These are phyloP conservation scores for Brevimyrus niger DNA, from an alignment of 2,113 vertebrate species.

Conservation along the genomic window DNA sequence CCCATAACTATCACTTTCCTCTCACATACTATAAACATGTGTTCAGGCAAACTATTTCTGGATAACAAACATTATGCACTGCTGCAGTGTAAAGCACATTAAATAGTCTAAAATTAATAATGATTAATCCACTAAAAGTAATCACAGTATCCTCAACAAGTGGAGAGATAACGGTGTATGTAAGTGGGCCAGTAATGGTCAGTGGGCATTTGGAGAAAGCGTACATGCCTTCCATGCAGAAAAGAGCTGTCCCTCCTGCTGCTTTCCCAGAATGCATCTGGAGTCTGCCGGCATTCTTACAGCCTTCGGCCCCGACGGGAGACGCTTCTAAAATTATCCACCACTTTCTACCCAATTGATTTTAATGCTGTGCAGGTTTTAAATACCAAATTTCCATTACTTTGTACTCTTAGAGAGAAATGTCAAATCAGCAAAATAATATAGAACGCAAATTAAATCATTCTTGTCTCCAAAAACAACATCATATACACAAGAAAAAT, in stretches of 20 bases:
- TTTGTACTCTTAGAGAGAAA: background rate
- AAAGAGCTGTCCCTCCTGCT: background rate
- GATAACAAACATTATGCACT: background rate
- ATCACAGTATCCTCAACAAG: background rate
- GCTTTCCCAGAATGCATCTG: background rate
- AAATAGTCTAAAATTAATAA: background rate
- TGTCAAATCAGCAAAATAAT: slow-evolving; percentile 5
- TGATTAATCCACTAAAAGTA: background rate
- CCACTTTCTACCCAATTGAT: background rate
- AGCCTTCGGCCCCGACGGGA: background rate
- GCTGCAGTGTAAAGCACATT: background rate
- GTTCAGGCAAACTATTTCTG: background rate
- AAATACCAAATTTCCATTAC: background rate
- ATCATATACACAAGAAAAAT: background rate
- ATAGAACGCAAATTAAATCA: background rate
- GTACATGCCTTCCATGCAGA: background rate
- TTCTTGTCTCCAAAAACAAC: background rate
- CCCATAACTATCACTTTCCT: background rate
- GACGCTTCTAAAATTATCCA: background rate
- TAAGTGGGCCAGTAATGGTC: background rate
- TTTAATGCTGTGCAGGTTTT: background rate
- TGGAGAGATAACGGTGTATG: background rate
- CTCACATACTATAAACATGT: background rate
- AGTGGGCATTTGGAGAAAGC: background rate
- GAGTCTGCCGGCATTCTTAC: background rate